These are phyloP conservation scores for Carassius auratus DNA, from an alignment of 2,113 vertebrate genomes.

Conservation along the genomic window DNA sequence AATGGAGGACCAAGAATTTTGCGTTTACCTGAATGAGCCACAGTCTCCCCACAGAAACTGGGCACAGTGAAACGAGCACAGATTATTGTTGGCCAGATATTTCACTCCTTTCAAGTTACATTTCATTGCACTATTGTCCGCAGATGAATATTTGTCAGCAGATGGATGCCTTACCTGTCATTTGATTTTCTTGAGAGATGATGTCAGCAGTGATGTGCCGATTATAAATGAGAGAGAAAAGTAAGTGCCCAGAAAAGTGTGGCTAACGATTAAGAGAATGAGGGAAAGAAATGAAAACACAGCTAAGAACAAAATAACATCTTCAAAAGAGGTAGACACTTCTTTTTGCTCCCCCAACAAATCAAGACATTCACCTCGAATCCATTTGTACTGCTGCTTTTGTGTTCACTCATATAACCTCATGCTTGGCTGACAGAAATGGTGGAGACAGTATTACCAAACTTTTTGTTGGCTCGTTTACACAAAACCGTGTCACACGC, in stretches of 20 bases:
- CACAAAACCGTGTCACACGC: slow-evolving; percentile 52
- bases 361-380: slow-evolving; percentile 45
- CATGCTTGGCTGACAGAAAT: slow-evolving; percentile 35
- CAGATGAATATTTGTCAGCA: background rate
- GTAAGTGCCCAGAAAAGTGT: slow-evolving; percentile 34
- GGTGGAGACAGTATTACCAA: slow-evolving; percentile 28
- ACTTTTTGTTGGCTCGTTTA: slow-evolving; percentile 47
- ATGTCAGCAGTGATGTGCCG: slow-evolving; percentile 2
- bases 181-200: slow-evolving; percentile 27
- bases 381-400: slow-evolving; percentile 34
- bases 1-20: slow-evolving; percentile 46
- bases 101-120: slow-evolving; percentile 23
- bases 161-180: slow-evolving; percentile 3
- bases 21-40: slow-evolving; percentile 53
- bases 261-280: slow-evolving; percentile 21
- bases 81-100: slow-evolving; percentile 38
- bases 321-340: slow-evolving; percentile 46
- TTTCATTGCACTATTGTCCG: slow-evolving; percentile 25
- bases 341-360: slow-evolving; percentile 37
- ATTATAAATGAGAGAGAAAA: slow-evolving; percentile 48
- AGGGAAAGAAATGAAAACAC: slow-evolving; percentile 48
- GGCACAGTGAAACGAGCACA: slow-evolving; percentile 20
- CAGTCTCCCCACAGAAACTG: slow-evolving; percentile 9
- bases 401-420: slow-evolving; percentile 13
- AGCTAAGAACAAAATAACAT: slow-evolving; percentile 48